Percentiles rank a stretch among this genome's conserved stretches.
These are phyloP conservation scores for Eupithecia subumbrata DNA, from an alignment of 2,888 invertebrate species.

Conservation along the genomic window DNA sequence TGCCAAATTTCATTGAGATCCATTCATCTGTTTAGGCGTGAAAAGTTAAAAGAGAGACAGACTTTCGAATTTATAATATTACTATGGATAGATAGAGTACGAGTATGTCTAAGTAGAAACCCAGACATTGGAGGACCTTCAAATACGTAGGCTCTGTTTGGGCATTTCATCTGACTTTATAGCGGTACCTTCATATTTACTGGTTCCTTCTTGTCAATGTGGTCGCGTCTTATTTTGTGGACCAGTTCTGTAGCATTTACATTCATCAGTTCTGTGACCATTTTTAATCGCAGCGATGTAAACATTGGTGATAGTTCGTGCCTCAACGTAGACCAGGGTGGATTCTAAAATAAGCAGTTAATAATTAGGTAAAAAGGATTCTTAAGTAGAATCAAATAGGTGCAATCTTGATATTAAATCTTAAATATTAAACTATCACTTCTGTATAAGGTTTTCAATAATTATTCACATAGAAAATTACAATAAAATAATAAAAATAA, in stretches of 20 bases:
- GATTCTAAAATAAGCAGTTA: slow-evolving; percentile 54
- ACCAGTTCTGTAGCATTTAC: slow-evolving; percentile 63
- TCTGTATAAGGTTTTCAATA: too few species aligned
- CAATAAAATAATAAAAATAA: too few species aligned
- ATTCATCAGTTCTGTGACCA: slow-evolving; percentile 70
- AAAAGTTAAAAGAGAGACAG: too few species aligned
- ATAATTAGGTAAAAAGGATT: neutral
- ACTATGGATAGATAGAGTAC: too few species aligned
- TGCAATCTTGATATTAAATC: too few species aligned
- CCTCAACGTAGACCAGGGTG: slow-evolving; percentile 64
- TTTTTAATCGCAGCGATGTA: slow-evolving; percentile 60
- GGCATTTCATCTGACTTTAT: neutral
- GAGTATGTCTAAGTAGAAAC: too few species aligned
- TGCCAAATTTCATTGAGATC: too few species aligned
- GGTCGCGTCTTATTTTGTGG: slow-evolving; percentile 61
- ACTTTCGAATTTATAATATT: too few species aligned
- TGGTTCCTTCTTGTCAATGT: slow-evolving; percentile 55
- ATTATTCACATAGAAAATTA: too few species aligned
- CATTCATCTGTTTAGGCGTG: too few species aligned
- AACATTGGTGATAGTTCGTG: slow-evolving; percentile 69
- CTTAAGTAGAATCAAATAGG: neutral
- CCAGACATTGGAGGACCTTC: neutral
- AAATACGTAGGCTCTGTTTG: neutral
- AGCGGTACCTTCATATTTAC: slow-evolving; percentile 65
- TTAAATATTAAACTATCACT: too few species aligned